These are phyloP conservation scores for Clarias pachynema DNA, from an alignment of 2,797 vertebrate genomes.

Conservation along the genomic window DNA sequence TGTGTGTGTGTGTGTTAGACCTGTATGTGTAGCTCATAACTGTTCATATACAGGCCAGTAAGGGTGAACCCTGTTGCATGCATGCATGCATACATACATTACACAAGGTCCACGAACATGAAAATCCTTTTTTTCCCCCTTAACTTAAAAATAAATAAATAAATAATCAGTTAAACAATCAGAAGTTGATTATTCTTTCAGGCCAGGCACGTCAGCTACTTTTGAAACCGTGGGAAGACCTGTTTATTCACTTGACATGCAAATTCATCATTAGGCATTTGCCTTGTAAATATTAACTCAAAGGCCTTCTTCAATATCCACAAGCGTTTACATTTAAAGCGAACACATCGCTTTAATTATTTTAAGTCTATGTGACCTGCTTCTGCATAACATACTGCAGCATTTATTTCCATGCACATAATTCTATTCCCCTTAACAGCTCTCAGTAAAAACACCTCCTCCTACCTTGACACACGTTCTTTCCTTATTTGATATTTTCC, in stretches of 20 bases:
- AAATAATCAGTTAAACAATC: neutral
- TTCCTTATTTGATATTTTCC: constrained; percentile 52
- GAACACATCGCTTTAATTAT: neutral
- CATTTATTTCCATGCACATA: constrained; percentile 2
- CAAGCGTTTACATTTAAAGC: neutral
- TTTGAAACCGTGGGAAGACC: neutral
- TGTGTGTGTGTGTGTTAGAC: constrained; percentile 11
- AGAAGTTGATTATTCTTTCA: constrained; percentile 7
- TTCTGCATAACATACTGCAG: neutral
- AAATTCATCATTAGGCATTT: constrained; percentile 30
- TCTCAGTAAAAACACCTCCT: constrained; percentile 48
- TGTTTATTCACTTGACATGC: constrained; percentile 12
- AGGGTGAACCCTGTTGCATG: constrained; percentile 76
- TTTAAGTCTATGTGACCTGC: neutral
- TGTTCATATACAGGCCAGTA: neutral
- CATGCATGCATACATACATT: neutral
- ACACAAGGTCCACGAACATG: constrained; percentile 24
- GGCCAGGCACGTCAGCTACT: neutral
- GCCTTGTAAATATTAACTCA: constrained; percentile 34
- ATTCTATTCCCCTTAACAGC: constrained; percentile 25
- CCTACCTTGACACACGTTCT: constrained; percentile 69
- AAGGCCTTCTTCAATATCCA: constrained; percentile 1
- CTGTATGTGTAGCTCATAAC: neutral
- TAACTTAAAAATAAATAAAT: too few species aligned
- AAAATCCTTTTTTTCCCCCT: constrained; percentile 9